Evolutionary conservation across 1,140 invertebrate species (phyloP).

Genomic region (Drosophila subpulchrella): DNA sequence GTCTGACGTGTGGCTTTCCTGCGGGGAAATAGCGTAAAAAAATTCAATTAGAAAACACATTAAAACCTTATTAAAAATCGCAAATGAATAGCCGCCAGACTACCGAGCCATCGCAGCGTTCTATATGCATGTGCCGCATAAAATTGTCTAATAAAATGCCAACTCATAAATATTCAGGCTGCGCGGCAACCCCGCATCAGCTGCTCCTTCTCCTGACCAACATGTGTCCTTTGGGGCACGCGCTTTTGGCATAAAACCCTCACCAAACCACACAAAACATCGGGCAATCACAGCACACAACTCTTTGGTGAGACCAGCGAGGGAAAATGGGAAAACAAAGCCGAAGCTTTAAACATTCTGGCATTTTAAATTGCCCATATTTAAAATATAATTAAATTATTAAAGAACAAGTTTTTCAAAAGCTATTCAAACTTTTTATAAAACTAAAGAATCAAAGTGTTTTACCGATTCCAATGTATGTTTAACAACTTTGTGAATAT

Average conservation of each 20-base stretch:
- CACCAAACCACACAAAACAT: constrained; percentile 1
- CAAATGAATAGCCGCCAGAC: constrained; percentile 51
- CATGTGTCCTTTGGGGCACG: constrained; percentile 66
- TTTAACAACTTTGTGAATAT: too few species aligned
- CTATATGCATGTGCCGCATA: constrained; percentile 53
- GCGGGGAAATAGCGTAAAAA: constrained; percentile 60
- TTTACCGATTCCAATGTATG: too few species aligned
- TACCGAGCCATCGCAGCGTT: constrained; percentile 6
- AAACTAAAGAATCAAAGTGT: too few species aligned
- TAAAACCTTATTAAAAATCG: constrained; percentile 65
- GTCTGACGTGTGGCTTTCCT: constrained; percentile 96
- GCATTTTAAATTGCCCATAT: background rate
- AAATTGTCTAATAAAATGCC: constrained; percentile 74
- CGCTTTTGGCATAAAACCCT: constrained; percentile 66
- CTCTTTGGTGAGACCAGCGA: constrained; percentile 33
- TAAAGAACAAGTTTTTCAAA: too few species aligned
- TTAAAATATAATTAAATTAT: background rate
- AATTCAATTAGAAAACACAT: constrained; percentile 30
- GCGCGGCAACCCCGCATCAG: constrained; percentile 14
- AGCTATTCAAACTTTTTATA: too few species aligned
- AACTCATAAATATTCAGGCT: constrained; percentile 79
- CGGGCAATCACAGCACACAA: constrained; percentile 60
- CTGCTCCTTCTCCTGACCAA: constrained; percentile 3
- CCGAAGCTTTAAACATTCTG: background rate
- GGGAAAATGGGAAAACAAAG: too few species aligned